Evolutionary conservation across 92 coral and sea anemone genomes (phyloP).

Genomic region (Meandrina meandrites): DNA sequence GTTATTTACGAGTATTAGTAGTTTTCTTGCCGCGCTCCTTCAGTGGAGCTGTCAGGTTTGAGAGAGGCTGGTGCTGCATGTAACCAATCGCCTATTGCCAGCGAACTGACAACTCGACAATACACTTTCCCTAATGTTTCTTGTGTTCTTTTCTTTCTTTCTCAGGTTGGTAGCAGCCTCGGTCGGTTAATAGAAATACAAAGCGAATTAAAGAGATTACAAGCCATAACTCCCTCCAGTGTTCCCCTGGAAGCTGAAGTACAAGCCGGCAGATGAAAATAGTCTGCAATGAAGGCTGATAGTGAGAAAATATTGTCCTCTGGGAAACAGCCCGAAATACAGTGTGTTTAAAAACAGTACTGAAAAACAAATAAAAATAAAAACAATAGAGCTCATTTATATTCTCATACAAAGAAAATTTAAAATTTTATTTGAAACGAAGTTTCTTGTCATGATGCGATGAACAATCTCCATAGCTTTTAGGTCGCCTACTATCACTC

Average conservation of each 20-base stretch:
- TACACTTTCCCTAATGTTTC: neutral
- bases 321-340: too few relatives aligned
- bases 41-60: too few relatives aligned
- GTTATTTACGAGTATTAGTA: neutral
- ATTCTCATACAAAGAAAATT: neutral
- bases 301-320: neutral
- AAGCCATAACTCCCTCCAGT: conserved; percentile 35
- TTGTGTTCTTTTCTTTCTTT: neutral
- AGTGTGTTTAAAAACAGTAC: neutral
- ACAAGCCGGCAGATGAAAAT: conserved; percentile 10
- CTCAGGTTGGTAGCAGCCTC: conserved; percentile 25
- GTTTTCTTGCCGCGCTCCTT: too few relatives aligned
- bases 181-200: conserved; percentile 27
- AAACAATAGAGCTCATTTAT: neutral
- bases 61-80: too few relatives aligned
- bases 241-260: conserved; percentile 40
- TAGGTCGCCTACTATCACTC: neutral
- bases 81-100: too few relatives aligned
- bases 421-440: neutral
- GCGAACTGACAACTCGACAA: too few relatives aligned
- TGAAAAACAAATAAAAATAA: neutral
- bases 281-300: neutral
- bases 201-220: conserved; percentile 43
- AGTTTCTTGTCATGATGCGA: neutral
- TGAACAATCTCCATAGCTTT: neutral